phyloP scores from a whole-genome alignment of 2,888 invertebrate genomes.

The Eremobia ochroleuca region DNA sequence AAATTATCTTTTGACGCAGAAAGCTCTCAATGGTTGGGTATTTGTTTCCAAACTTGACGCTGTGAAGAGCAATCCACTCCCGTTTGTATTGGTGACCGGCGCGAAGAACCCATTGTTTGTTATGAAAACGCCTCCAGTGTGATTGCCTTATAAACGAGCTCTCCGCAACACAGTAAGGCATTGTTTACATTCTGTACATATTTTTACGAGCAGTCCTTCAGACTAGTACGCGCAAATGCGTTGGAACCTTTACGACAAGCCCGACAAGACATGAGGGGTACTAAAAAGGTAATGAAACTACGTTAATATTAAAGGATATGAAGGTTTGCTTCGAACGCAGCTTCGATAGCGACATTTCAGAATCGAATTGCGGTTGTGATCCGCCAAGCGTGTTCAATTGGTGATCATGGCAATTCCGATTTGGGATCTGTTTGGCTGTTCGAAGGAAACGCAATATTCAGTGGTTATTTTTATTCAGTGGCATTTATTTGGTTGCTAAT shows the following conservation, averaged over 20 bases:
- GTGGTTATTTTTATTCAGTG: not conserved
- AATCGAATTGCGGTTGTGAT: constrained; percentile 49
- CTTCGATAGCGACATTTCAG: constrained; percentile 43
- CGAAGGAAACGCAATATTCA: not conserved
- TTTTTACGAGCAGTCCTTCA: constrained; percentile 51
- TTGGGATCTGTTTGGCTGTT: constrained; percentile 16
- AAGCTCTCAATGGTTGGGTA: constrained; percentile 48
- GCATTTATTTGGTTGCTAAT: not conserved
- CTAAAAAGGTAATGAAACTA: constrained; percentile 35
- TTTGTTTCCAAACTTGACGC: constrained; percentile 70
- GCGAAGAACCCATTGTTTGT: constrained; percentile 71
- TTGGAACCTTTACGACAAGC: constrained; percentile 38
- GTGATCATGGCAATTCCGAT: constrained; percentile 45
- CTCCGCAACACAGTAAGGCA: constrained; percentile 53
- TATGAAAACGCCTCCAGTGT: constrained; percentile 74
- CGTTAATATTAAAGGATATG: constrained; percentile 37
- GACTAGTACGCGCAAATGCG: constrained; percentile 21
- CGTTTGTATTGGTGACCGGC: constrained; percentile 65
- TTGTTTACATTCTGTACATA: constrained; percentile 56
- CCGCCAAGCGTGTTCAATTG: constrained; percentile 47
- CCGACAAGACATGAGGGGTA: constrained; percentile 23
- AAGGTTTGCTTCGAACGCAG: constrained; percentile 36
- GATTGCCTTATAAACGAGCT: constrained; percentile 68
- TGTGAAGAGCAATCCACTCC: constrained; percentile 71
- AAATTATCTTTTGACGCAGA: constrained; percentile 13